These are phyloP conservation scores for Drosophila greeni DNA, from an alignment of 2,888 invertebrate genomes.

Conservation along the genomic window DNA sequence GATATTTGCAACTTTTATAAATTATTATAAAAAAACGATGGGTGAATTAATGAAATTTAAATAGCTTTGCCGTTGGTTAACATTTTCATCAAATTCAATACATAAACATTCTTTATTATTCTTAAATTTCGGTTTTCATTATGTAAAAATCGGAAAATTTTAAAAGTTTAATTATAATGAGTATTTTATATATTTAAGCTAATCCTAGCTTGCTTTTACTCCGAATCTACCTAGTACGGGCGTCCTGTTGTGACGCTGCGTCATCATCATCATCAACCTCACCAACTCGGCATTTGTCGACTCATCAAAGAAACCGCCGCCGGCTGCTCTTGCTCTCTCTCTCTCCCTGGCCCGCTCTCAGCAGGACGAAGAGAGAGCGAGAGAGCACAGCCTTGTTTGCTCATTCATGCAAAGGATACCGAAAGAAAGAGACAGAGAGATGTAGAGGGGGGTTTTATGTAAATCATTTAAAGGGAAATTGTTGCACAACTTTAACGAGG, in stretches of 20 bases:
- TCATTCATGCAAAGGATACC: conserved; percentile 68
- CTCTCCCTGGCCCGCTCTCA: not conserved
- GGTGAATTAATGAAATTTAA: too few relatives aligned
- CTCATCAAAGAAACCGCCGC: conserved; percentile 58
- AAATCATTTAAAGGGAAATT: conserved; percentile 60
- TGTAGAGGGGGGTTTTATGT: conserved; percentile 36
- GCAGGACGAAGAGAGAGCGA: conserved; percentile 1
- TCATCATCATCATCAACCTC: conserved; percentile 56
- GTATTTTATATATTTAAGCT: not conserved
- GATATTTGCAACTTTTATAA: too few relatives aligned
- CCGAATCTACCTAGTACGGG: not conserved
- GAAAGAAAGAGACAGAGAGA: conserved; percentile 36
- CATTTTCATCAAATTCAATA: too few relatives aligned
- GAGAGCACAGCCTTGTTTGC: conserved; percentile 15
- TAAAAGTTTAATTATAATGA: too few relatives aligned
- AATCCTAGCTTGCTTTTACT: not conserved
- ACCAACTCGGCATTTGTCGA: conserved; percentile 14
- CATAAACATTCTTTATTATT: too few relatives aligned
- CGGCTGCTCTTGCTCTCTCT: conserved; percentile 30
- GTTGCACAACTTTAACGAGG: conserved; percentile 65
- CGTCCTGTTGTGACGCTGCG: conserved; percentile 44
- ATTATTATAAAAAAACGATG: not conserved
- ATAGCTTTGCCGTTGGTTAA: too few relatives aligned
- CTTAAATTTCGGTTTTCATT: too few relatives aligned
- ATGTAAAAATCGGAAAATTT: too few relatives aligned